phyloP scores from a whole-genome alignment of 1,140 invertebrate genomes.

The Lucilia sericata region DNA sequence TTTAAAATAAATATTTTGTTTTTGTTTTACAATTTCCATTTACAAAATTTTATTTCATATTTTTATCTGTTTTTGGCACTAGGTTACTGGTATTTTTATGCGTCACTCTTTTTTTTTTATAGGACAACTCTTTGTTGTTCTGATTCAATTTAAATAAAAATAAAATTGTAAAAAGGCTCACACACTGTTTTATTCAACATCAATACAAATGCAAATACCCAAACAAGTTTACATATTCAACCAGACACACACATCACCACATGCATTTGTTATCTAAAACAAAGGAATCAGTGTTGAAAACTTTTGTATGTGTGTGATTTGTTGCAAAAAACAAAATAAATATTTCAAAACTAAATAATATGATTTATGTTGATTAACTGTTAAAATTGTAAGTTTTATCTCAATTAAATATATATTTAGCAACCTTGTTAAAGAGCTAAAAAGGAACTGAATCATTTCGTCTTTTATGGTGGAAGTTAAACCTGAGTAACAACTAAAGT shows the following conservation, averaged over 20 bases:
- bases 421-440: too few species aligned
- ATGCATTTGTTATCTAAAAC: background rate
- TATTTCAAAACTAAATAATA: background rate
- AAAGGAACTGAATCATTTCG: too few species aligned
- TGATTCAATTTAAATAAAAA: constrained; percentile 6
- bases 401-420: too few species aligned
- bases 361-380: background rate
- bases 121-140: constrained; percentile 1
- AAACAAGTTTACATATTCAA: background rate
- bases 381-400: too few species aligned
- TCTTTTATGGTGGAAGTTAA: too few species aligned
- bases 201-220: background rate
- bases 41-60: background rate
- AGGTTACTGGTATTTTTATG: background rate
- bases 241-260: background rate
- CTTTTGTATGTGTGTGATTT: background rate
- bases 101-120: constrained; percentile 16
- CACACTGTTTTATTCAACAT: background rate
- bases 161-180: background rate
- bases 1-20: background rate
- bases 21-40: background rate
- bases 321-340: background rate
- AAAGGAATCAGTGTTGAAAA: background rate
- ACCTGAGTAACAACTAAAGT: too few species aligned
- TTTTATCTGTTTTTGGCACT: constrained; percentile 23